Conservation (phyloP, 2,113 vertebrate genomes). For the Phylloscopus trochilus region DNA sequence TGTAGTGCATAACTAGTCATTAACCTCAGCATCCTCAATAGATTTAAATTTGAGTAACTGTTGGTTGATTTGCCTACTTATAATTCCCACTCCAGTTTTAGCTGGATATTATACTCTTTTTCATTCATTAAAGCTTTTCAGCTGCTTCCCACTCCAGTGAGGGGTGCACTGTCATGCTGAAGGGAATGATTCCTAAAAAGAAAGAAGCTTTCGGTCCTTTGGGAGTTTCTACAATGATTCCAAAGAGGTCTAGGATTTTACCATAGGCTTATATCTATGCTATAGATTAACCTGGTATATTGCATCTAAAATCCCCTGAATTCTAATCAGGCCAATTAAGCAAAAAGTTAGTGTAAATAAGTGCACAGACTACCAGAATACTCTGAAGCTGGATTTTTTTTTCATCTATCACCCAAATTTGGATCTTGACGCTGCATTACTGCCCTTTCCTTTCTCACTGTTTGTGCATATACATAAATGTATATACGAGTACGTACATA, state of each 20-base stretch:
- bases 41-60: constrained; percentile 59
- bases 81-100: constrained; percentile 52
- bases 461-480: background rate
- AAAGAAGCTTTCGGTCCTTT: background rate
- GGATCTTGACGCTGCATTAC: background rate
- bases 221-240: constrained; percentile 5
- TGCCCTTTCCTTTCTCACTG: background rate
- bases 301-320: background rate
- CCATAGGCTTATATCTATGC: background rate
- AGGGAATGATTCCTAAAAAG: background rate
- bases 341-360: constrained; percentile 3
- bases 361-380: background rate
- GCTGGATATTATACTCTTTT: constrained; percentile 25
- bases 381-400: background rate
- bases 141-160: constrained; percentile 39
- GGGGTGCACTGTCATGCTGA: background rate
- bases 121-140: constrained; percentile 38
- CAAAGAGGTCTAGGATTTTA: background rate
- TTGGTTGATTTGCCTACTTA: constrained; percentile 53
- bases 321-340: background rate
- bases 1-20: constrained; percentile 60
- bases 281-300: background rate
- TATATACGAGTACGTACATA: background rate
- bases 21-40: constrained; percentile 57
- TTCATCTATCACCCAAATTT: background rate